Evolutionary conservation across 2,797 vertebrate genomes (phyloP).

Genomic region (Mormyrus hasselquistii): DNA sequence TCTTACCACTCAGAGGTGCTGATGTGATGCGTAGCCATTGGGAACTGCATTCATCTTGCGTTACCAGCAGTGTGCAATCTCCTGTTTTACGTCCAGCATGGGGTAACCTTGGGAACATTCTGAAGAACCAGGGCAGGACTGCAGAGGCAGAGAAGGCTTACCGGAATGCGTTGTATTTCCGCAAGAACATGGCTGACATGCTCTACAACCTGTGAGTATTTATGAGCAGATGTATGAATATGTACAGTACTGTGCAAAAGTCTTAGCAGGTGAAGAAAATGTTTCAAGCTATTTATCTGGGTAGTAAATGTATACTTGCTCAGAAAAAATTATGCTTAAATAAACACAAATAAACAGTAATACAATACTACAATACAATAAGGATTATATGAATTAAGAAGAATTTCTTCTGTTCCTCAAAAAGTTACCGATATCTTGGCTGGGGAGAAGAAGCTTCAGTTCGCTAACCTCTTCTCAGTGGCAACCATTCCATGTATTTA

Average conservation of each 20-base stretch:
- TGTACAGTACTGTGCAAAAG: neutral
- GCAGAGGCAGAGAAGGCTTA: constrained; percentile 90
- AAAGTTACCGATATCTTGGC: neutral
- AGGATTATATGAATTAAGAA: neutral
- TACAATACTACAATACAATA: neutral
- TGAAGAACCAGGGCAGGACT: constrained; percentile 97
- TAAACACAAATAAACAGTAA: neutral
- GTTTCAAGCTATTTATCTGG: neutral
- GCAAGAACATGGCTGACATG: constrained; percentile 99
- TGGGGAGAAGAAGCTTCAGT: neutral
- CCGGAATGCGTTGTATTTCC: constrained; percentile 93
- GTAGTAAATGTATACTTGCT: neutral
- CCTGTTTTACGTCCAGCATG: constrained; percentile 71
- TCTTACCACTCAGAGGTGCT: neutral
- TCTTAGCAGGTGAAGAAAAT: neutral
- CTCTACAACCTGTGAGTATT: constrained; percentile 83
- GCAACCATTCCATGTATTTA: neutral
- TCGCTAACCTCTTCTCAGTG: neutral
- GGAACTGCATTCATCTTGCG: neutral
- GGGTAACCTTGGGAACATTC: constrained; percentile 98
- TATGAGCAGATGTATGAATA: neutral
- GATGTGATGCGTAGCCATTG: neutral
- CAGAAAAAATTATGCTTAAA: neutral
- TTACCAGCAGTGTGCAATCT: neutral
- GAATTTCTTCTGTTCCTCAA: neutral